phyloP scores from a whole-genome alignment of 2,888 invertebrate species.

The Zygogramma bicolorata region DNA sequence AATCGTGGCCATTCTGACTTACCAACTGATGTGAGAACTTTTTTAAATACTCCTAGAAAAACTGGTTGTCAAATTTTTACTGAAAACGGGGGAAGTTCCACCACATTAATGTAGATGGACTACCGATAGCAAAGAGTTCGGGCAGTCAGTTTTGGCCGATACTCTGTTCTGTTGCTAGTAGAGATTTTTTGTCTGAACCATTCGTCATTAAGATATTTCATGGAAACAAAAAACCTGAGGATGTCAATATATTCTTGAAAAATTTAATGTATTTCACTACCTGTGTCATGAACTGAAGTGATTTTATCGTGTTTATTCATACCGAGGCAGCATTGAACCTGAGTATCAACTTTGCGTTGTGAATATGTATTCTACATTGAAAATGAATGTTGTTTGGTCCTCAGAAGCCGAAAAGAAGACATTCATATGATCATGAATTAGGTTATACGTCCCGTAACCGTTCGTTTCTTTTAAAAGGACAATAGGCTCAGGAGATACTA shows the following conservation, averaged over 20 bases:
- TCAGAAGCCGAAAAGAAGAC: no score
- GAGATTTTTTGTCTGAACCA: conserved; percentile 10
- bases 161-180: conserved; percentile 28
- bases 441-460: no score
- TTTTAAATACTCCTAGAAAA: neutral
- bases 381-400: no score
- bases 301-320: no score
- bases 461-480: no score
- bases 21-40: conserved; percentile 7
- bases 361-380: no score
- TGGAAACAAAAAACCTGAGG: conserved; percentile 42
- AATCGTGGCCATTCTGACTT: neutral
- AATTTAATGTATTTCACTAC: conserved; percentile 22
- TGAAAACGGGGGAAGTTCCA: neutral
- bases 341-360: no score
- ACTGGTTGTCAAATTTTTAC: neutral
- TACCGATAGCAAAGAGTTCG: conserved; percentile 45
- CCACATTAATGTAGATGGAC: conserved; percentile 47
- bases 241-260: conserved; percentile 42
- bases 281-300: no score
- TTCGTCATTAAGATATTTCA: conserved; percentile 34
- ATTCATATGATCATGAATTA: no score
- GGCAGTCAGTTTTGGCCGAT: conserved; percentile 51
- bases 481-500: no score
- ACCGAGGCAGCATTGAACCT: conserved; percentile 45